These are phyloP conservation scores for Euthynnus affinis DNA, from an alignment of 2,797 vertebrate species.

Conservation along the genomic window DNA sequence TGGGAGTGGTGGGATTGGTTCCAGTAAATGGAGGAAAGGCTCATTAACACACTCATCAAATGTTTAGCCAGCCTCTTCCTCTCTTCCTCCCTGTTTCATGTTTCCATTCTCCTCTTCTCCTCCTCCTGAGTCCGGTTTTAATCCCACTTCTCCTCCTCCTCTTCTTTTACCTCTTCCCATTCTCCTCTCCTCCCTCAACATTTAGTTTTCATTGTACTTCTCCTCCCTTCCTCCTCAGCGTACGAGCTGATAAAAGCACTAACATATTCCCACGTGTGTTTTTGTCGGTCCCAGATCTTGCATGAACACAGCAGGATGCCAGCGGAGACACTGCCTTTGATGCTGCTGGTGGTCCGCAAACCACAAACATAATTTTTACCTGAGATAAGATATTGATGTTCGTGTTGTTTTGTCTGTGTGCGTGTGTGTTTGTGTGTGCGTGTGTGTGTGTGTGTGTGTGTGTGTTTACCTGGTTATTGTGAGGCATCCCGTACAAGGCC, in stretches of 20 bases:
- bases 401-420: constrained; percentile 24
- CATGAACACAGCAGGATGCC: constrained; percentile 54
- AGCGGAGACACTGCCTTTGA: constrained; percentile 59
- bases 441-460: constrained; percentile 9
- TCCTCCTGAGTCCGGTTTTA: constrained; percentile 24
- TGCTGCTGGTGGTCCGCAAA: constrained; percentile 48
- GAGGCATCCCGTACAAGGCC: constrained; percentile 97
- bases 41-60: constrained; percentile 73
- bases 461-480: constrained; percentile 94
- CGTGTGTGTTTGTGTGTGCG: background rate
- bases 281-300: constrained; percentile 45
- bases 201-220: constrained; percentile 49
- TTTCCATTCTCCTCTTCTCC: constrained; percentile 25
- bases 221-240: constrained; percentile 32
- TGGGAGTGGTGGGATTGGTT: constrained; percentile 62
- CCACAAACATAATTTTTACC: constrained; percentile 54
- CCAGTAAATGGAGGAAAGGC: constrained; percentile 68
- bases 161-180: constrained; percentile 12
- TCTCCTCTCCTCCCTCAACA: constrained; percentile 47
- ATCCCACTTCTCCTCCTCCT: constrained; percentile 37
- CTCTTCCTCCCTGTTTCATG: constrained; percentile 23
- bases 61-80: constrained; percentile 51
- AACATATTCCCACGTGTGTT: constrained; percentile 60
- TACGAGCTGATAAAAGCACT: constrained; percentile 54
- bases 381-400: constrained; percentile 50